phyloP scores from a whole-genome alignment of 2,113 vertebrate genomes.

The Protobothrops flavoviridis region DNA sequence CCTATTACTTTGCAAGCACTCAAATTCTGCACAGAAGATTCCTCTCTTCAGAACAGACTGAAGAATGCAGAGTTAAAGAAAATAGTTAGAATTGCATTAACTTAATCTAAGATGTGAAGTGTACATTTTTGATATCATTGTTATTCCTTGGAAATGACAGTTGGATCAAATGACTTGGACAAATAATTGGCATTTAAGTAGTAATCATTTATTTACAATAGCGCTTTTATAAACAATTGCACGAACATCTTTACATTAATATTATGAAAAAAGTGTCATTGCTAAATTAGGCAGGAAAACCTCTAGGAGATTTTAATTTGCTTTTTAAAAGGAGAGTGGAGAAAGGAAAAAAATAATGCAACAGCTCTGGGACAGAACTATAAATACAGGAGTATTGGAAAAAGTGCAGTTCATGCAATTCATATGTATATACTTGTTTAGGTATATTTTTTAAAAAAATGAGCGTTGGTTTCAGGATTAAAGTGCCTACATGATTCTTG shows the following conservation, averaged over 20 bases:
- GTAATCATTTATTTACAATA: slow-evolving; percentile 79
- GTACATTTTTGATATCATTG: neutral
- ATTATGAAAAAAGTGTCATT: slow-evolving; percentile 65
- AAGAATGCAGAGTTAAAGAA: neutral
- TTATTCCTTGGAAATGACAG: slow-evolving; percentile 25
- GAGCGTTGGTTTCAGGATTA: slow-evolving; percentile 60
- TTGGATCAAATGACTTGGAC: slow-evolving; percentile 44
- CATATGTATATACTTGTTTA: slow-evolving; percentile 66
- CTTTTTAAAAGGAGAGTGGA: slow-evolving; percentile 54
- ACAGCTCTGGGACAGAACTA: slow-evolving; percentile 59
- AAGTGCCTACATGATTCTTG: slow-evolving; percentile 68
- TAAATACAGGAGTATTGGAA: slow-evolving; percentile 64
- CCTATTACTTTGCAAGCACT: neutral
- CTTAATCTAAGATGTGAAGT: neutral
- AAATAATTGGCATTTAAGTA: slow-evolving; percentile 68
- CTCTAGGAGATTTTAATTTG: slow-evolving; percentile 55
- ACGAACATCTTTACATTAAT: slow-evolving; percentile 76
- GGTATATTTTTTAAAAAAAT: slow-evolving; percentile 58
- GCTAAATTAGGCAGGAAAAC: slow-evolving; percentile 68
- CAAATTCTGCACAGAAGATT: neutral
- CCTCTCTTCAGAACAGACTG: neutral
- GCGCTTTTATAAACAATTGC: slow-evolving; percentile 79
- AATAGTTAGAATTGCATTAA: neutral
- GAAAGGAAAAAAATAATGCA: slow-evolving; percentile 61
- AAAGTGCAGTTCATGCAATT: slow-evolving; percentile 74